Evolutionary conservation across 2,888 invertebrate genomes (phyloP).

Genomic region (Ligdia adustata): DNA sequence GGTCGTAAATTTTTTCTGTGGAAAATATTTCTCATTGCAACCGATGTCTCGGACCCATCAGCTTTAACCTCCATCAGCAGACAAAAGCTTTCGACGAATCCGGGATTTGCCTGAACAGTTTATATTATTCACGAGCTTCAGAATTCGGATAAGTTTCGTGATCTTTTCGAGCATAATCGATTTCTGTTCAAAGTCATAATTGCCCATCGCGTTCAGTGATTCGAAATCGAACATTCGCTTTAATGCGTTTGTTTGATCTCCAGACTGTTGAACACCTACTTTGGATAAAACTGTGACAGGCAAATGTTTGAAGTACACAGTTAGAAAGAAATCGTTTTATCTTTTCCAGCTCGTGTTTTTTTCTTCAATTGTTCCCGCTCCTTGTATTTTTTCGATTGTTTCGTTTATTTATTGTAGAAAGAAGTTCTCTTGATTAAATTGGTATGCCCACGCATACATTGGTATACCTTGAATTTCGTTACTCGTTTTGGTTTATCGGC

Average conservation of each 20-base stretch:
- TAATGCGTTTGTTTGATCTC: slow-evolving; percentile 23
- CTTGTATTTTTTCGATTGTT: not conserved
- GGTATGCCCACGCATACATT: slow-evolving; percentile 18
- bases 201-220: slow-evolving; percentile 23
- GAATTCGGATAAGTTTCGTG: slow-evolving; percentile 18
- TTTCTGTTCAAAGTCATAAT: slow-evolving; percentile 22
- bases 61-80: slow-evolving; percentile 13
- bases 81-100: slow-evolving; percentile 27
- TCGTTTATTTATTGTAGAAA: slow-evolving; percentile 9
- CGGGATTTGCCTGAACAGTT: slow-evolving; percentile 22
- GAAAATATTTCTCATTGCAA: slow-evolving; percentile 15
- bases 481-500: slow-evolving; percentile 30
- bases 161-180: slow-evolving; percentile 15
- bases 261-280: slow-evolving; percentile 9
- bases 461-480: slow-evolving; percentile 32
- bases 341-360: not conserved
- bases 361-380: not conserved
- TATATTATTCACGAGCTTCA: slow-evolving; percentile 30
- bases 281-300: not conserved
- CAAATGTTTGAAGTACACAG: slow-evolving; percentile 9
- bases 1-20: slow-evolving; percentile 13
- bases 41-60: slow-evolving; percentile 14
- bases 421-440: slow-evolving; percentile 8
- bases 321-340: not conserved
- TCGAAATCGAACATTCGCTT: slow-evolving; percentile 15